Conservation (phyloP, 1,140 invertebrate genomes). For the Achatina immaculata region DNA sequence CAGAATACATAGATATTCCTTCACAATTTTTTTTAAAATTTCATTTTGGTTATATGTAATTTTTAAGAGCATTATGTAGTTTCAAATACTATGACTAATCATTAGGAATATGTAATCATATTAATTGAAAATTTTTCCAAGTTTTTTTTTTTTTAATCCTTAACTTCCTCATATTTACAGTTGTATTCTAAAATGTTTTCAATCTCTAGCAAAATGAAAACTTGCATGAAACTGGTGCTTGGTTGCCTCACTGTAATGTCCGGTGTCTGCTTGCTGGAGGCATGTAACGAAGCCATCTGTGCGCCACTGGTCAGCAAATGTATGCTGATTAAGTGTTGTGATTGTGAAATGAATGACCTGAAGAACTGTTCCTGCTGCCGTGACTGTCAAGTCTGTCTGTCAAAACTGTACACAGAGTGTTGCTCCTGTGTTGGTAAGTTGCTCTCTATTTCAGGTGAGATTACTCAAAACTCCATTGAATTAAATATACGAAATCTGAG, state of each 20-base stretch:
- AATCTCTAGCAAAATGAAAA: neutral
- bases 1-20: too few relatives aligned
- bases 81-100: too few relatives aligned
- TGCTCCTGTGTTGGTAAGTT: conserved; percentile 93
- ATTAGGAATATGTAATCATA: too few relatives aligned
- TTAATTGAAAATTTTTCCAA: too few relatives aligned
- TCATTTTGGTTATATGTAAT: too few relatives aligned
- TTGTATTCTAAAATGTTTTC: too few relatives aligned
- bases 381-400: conserved; percentile 90
- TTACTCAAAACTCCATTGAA: neutral
- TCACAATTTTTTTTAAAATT: too few relatives aligned
- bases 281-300: conserved; percentile 90
- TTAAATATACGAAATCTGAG: neutral
- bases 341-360: conserved; percentile 82
- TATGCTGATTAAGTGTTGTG: conserved; percentile 94
- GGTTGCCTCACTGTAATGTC: conserved; percentile 19
- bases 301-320: conserved; percentile 95
- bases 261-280: conserved; percentile 23
- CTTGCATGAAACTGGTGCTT: neutral
- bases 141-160: too few relatives aligned
- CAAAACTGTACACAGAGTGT: conserved; percentile 90
- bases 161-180: too few relatives aligned
- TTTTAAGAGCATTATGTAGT: too few relatives aligned
- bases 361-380: conserved; percentile 90
- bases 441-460: too few relatives aligned